Evolutionary conservation across 2,113 vertebrate species (phyloP).

Genomic region (Notarius lentiginosus): DNA sequence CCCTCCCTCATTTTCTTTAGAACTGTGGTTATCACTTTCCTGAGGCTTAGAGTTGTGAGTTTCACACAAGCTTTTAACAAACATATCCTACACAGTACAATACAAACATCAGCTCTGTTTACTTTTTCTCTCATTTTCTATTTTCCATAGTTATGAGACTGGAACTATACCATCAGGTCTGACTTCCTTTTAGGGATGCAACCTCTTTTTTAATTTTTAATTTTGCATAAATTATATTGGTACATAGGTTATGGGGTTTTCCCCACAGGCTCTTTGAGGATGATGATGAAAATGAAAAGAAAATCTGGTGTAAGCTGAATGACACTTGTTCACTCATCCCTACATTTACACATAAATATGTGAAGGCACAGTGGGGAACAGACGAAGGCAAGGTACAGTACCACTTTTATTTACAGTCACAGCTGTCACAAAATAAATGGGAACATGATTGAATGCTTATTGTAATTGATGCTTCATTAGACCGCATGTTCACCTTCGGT

Average conservation of each 20-base stretch:
- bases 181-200: background rate
- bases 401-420: background rate
- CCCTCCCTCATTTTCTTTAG: background rate
- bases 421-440: background rate
- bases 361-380: background rate
- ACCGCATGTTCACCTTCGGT: background rate
- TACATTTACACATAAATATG: constrained; percentile 1
- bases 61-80: constrained; percentile 16
- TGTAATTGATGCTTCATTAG: background rate
- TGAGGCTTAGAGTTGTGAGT: constrained; percentile 38
- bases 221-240: background rate
- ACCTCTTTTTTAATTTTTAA: background rate
- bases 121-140: background rate
- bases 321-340: background rate
- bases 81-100: background rate
- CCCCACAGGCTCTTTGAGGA: constrained; percentile 52
- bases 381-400: constrained; percentile 7
- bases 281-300: constrained; percentile 58
- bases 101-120: background rate
- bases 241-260: constrained; percentile 58
- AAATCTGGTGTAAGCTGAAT: constrained; percentile 30
- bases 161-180: background rate
- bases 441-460: background rate
- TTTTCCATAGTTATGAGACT: background rate
- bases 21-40: constrained; percentile 25